Evolutionary conservation across 2,888 invertebrate genomes (phyloP), one percentile per base, ranked within the genome.

Genomic region (Drosophila falleni): DNA sequence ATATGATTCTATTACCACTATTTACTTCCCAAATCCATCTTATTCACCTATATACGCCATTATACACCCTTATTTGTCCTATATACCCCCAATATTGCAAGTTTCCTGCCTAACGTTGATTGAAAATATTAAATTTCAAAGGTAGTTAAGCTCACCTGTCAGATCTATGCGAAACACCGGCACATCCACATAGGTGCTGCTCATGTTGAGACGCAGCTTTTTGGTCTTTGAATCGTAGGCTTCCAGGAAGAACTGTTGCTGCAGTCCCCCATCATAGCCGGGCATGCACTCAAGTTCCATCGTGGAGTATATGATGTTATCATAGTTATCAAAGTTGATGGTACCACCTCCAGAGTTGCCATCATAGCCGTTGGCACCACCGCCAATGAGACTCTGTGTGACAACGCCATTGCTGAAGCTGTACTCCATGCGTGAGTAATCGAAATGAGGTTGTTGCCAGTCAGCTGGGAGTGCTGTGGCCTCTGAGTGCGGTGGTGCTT

Each of bases 181-280:
- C 60, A 93, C 91, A 80, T 95, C 95, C 72, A 93, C 93, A 71
- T 93, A 93, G 41, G 93, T 91, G 81, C 95, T 95, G 78, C 95
- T 95, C 78, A 95, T 94, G 90, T 96, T 97, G 74, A 96, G 94
- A 59, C 96, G 93, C 37, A 96, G 93, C 74, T 94, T 94, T 88
- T 95, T 95, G 16, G 96, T 96, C 82, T 94, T 93, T 0, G 96
- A 95, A 85, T 97, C 97, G 86, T 96, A 95, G 0, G 97, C 97
- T 92, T 97, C 97, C 66, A 98, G 93, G 58, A 96, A 93, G 93
- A 97, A 97, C 74, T 95, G 95, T 92, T 98, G 98, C 44, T 96
- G 96, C 66, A 98, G 94, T 0, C 98, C 98, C 1, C 98, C 97
- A 90, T 98, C 97, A 92, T 97, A 97, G 47, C 97, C 98, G 0